These are phyloP conservation scores for Drosophila oshimai DNA, from an alignment of 1,140 invertebrate species.

Conservation along the genomic window DNA sequence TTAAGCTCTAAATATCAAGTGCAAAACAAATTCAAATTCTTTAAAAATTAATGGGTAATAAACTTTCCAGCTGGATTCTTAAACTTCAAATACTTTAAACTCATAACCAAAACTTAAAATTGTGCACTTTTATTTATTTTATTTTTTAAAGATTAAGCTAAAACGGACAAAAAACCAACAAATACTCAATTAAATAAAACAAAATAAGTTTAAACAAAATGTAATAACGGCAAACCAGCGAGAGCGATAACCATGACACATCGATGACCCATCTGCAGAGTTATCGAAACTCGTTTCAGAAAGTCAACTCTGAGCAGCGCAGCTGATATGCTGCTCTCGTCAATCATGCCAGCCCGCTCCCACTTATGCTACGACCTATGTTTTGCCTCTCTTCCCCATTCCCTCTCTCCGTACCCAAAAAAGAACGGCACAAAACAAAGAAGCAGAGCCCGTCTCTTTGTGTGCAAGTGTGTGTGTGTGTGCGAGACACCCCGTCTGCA, in stretches of 20 bases:
- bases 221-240: not conserved
- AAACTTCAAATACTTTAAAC: too few relatives aligned
- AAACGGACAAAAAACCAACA: too few relatives aligned
- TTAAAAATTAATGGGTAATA: too few relatives aligned
- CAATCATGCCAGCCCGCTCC: constrained; percentile 26
- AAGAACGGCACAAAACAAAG: constrained; percentile 40
- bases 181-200: not conserved
- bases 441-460: constrained; percentile 4
- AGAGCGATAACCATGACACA: not conserved
- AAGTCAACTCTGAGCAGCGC: constrained; percentile 20
- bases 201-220: not conserved
- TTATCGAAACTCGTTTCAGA: constrained; percentile 17
- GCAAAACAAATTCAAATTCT: too few relatives aligned
- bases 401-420: not conserved
- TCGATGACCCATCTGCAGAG: constrained; percentile 6
- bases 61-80: too few relatives aligned
- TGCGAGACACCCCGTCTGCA: constrained; percentile 6
- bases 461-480: not conserved
- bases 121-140: too few relatives aligned
- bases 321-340: not conserved
- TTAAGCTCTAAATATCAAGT: too few relatives aligned
- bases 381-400: not conserved
- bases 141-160: too few relatives aligned
- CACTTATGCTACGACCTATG: constrained; percentile 46
- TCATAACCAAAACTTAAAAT: too few relatives aligned